Percentiles rank a stretch among this genome's conserved stretches.
phyloP scores from a whole-genome alignment of 2,888 invertebrate genomes.

The Cryptocheilus praepositus region DNA sequence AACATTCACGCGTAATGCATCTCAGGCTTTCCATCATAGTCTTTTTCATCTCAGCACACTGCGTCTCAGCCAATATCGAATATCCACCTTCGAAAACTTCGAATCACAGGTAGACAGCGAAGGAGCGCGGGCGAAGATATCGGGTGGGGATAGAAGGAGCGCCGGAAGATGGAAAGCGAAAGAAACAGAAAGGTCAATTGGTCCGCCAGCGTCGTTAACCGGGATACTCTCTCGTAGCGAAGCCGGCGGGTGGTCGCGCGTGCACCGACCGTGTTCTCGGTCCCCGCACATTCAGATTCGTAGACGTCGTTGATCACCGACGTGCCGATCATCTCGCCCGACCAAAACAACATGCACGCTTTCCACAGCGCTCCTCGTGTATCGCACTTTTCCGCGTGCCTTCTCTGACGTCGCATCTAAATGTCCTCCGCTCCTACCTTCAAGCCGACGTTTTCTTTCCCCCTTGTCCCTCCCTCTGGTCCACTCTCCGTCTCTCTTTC shows the following conservation, averaged over 20 bases:
- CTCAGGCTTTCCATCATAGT: too few relatives aligned
- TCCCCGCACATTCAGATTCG: conserved; percentile 15
- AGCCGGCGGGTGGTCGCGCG: conserved; percentile 53
- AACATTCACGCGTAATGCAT: too few relatives aligned
- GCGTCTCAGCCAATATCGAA: too few relatives aligned
- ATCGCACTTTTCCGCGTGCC: background rate
- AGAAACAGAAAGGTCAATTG: conserved; percentile 31
- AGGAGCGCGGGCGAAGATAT: too few relatives aligned
- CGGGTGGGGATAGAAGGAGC: background rate
- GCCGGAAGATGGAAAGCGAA: conserved; percentile 22
- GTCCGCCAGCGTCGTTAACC: conserved; percentile 35
- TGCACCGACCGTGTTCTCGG: conserved; percentile 21
- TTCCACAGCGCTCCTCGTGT: conserved; percentile 13
- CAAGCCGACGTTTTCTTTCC: too few relatives aligned
- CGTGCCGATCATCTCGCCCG: conserved; percentile 30
- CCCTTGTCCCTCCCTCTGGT: background rate
- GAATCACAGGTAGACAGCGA: too few relatives aligned
- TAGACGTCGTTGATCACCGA: conserved; percentile 43
- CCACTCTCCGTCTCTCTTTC: conserved; percentile 12
- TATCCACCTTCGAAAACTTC: too few relatives aligned
- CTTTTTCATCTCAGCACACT: too few relatives aligned
- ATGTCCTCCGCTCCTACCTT: too few relatives aligned
- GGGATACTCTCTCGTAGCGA: conserved; percentile 13
- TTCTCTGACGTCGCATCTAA: too few relatives aligned
- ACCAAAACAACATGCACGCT: conserved; percentile 33